Evolutionary conservation across 2,888 invertebrate genomes (phyloP).

Genomic region (Plebejus anna): DNA sequence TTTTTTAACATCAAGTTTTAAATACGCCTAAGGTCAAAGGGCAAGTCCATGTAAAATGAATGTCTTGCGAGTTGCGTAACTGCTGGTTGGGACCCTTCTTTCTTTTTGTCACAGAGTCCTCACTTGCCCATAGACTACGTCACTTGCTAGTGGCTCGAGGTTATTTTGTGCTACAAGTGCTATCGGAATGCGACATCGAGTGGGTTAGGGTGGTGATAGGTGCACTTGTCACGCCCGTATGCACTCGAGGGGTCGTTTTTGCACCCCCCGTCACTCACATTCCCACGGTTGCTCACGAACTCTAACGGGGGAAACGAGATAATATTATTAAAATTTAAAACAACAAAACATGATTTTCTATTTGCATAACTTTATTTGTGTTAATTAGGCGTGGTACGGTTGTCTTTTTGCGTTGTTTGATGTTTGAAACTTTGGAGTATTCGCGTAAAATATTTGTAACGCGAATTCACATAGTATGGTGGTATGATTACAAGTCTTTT

Average conservation of each 20-base stretch:
- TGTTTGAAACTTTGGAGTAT: not conserved
- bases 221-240: constrained; percentile 77
- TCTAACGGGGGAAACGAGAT: constrained; percentile 2
- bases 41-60: not conserved
- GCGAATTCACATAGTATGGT: too few species aligned
- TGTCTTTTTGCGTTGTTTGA: not conserved
- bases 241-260: constrained; percentile 75
- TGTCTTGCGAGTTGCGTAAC: not conserved
- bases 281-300: constrained; percentile 57
- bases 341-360: constrained; percentile 12
- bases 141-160: not conserved
- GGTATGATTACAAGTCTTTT: too few species aligned
- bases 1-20: too few species aligned
- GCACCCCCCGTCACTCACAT: constrained; percentile 64
- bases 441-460: not conserved
- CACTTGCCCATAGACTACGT: not conserved
- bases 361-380: constrained; percentile 15
- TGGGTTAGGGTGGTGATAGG: constrained; percentile 43
- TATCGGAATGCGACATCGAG: constrained; percentile 38
- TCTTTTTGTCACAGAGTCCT: not conserved
- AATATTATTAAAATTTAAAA: constrained; percentile 8
- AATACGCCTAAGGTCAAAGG: too few species aligned
- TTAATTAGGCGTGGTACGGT: not conserved
- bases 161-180: constrained; percentile 12
- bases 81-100: too few species aligned